These are phyloP conservation scores for Spinus olivaceus DNA, from an alignment of 2,797 vertebrate species.

Conservation along the genomic window DNA sequence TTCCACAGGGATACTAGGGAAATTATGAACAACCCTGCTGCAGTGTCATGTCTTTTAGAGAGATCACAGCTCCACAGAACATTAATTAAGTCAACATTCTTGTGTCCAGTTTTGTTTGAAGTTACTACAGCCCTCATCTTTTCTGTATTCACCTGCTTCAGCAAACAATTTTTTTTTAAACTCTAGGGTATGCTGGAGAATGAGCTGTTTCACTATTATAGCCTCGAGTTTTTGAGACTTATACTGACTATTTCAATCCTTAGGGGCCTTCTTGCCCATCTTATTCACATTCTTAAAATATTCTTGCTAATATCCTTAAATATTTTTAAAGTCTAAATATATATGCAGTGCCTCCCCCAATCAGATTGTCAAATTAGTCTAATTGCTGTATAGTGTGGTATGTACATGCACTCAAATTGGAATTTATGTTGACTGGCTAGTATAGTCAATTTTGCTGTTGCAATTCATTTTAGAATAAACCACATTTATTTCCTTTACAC, in stretches of 20 bases:
- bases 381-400: not conserved
- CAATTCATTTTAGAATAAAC: constrained; percentile 43
- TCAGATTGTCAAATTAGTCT: not conserved
- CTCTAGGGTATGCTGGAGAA: not conserved
- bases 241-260: not conserved
- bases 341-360: not conserved
- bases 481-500: not conserved
- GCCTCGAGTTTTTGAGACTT: not conserved
- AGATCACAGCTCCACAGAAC: not conserved
- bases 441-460: not conserved
- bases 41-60: not conserved
- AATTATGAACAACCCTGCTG: not conserved
- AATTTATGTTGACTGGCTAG: not conserved
- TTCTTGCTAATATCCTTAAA: not conserved
- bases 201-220: not conserved
- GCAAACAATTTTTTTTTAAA: not conserved
- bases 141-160: not conserved
- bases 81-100: not conserved
- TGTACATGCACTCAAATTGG: not conserved
- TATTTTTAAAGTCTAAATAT: constrained; percentile 5
- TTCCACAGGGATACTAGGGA: not conserved
- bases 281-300: not conserved
- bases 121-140: not conserved
- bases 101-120: not conserved
- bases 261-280: not conserved